A percentile compares a stretch with the other conserved stretches of the same genome.
phyloP scores from a whole-genome alignment of 2,113 vertebrate species.

The Microtus montanus region DNA sequence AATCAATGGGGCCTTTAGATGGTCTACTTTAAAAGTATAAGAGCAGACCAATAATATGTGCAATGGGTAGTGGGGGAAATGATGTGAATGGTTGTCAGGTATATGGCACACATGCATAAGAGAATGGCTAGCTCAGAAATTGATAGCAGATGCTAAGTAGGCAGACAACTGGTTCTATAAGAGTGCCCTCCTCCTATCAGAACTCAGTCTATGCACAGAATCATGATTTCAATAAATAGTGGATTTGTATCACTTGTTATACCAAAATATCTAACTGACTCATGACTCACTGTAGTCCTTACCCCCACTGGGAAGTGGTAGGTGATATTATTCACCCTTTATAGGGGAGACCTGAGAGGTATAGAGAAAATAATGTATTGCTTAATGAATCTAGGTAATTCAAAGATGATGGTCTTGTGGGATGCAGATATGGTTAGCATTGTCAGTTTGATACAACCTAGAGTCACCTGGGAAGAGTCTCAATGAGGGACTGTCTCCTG shows the following conservation, averaged over 20 bases:
- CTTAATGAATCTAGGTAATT: neutral
- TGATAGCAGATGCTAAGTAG: neutral
- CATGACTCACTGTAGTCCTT: neutral
- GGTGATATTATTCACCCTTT: neutral
- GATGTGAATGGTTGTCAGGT: neutral
- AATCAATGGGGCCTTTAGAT: neutral
- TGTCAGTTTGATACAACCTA: neutral
- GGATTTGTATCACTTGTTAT: neutral
- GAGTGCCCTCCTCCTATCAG: neutral
- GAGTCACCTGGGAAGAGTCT: neutral
- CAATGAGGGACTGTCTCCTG: neutral
- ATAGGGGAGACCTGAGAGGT: neutral
- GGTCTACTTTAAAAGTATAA: conserved; percentile 1
- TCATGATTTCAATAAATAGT: neutral
- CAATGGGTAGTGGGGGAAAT: neutral
- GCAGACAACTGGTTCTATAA: neutral
- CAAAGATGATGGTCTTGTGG: neutral
- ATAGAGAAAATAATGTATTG: neutral
- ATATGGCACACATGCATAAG: accelerated
- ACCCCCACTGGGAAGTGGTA: neutral
- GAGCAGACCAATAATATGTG: neutral
- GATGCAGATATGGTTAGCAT: neutral
- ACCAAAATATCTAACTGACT: neutral
- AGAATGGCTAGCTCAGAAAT: neutral
- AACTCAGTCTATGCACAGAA: neutral